Evolutionary conservation across 1,140 invertebrate genomes (phyloP).

Genomic region (Drosophila tsacasi): DNA sequence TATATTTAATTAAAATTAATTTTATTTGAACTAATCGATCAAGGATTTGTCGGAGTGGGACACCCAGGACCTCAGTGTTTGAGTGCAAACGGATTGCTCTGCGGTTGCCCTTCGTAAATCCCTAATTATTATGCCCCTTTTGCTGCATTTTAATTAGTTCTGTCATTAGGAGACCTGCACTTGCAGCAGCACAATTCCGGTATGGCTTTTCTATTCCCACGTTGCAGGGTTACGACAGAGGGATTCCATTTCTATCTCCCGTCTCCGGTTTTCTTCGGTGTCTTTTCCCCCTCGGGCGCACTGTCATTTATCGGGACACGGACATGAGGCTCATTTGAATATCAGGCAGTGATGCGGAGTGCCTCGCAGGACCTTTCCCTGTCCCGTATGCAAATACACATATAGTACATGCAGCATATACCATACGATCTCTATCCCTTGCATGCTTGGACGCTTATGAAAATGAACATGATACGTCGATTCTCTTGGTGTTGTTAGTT

Average conservation of each 20-base stretch:
- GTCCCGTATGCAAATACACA: constrained; percentile 65
- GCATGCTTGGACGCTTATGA: constrained; percentile 71
- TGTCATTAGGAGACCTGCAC: constrained; percentile 44
- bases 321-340: constrained; percentile 65
- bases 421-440: constrained; percentile 37
- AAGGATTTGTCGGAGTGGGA: constrained; percentile 6
- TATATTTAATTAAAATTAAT: background rate
- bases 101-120: constrained; percentile 23
- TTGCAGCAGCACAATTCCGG: constrained; percentile 47
- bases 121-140: constrained; percentile 11
- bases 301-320: constrained; percentile 73
- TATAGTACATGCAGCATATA: background rate
- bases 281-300: background rate
- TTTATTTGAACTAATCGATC: constrained; percentile 10
- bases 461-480: constrained; percentile 80
- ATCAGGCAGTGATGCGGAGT: constrained; percentile 67
- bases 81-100: constrained; percentile 9
- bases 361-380: constrained; percentile 42
- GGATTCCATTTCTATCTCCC: background rate
- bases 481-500: constrained; percentile 44
- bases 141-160: constrained; percentile 35
- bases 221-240: constrained; percentile 36
- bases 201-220: constrained; percentile 52
- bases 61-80: background rate
- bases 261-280: background rate